Evolutionary conservation across 2,113 vertebrate genomes (phyloP), one percentile per base, ranked within the genome.

Genomic region (Marmota flaviventris): DNA sequence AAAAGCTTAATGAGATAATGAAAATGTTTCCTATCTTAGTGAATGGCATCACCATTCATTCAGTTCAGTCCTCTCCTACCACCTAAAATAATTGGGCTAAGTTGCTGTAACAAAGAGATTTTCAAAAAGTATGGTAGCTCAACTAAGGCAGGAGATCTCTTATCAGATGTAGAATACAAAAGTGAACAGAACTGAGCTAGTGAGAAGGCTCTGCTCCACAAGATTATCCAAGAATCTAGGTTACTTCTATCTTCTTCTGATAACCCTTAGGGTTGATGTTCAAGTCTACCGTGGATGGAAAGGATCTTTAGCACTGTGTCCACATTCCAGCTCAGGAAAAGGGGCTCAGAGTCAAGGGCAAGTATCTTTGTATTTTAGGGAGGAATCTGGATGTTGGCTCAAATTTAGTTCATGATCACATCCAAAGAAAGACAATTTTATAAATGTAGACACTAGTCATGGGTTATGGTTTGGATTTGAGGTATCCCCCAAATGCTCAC

Each of bases 21-120:
- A 78, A 58, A 58, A 83, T 65, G 22, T 58, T 78, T 92, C 69
- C 39, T 32, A 25, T 67, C 18, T 97, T 53, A 65, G 53, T 73
- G 22, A 96, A 93, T 48, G 48, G 48, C 37, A 90, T 67, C n/a
- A 58, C 34, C 53, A 63, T 34, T 93, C 67, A 91, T 37, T 22
- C 42, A 82, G 34, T 85, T 72, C 61, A 37, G 20, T 65, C 34
- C 22, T 42, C 37, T 95, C 27, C 29, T 14, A 83, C 73, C 42
- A 85, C 7, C 75, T 89, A 61, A 45, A 94, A 89, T 89, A 78
- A 85, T 94, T 75, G 86, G 16, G 8, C n/a, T 91, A 85, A 93
- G 7, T 16, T 70, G 42, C 72, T 88, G 18, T 88, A 91, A 91
- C 29, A 92, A 93, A 94, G 69, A 89, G 45, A 93, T 53, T 17